Conservation (phyloP, 2,888 invertebrate genomes). For the Siphonodentalium dalli region DNA sequence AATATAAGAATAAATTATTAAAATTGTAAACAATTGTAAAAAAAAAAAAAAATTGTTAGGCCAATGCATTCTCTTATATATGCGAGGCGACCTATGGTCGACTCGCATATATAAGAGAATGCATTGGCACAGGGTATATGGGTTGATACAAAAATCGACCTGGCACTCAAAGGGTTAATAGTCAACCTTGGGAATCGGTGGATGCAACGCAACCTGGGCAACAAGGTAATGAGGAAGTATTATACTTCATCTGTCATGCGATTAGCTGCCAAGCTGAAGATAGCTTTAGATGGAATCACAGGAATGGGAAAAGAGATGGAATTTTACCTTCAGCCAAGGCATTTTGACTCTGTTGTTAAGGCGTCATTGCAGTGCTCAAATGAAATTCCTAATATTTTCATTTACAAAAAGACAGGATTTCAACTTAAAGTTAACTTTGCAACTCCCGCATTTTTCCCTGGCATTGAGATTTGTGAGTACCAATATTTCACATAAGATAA, state of each 20-base stretch:
- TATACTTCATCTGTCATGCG: constrained; percentile 26
- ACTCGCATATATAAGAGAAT: no score
- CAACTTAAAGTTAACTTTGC: no score
- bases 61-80: no score
- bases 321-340: constrained; percentile 16
- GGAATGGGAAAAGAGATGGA: constrained; percentile 2
- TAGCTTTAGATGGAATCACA: constrained; percentile 9
- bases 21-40: no score
- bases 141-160: background rate
- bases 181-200: constrained; percentile 18
- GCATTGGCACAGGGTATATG: background rate
- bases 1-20: no score
- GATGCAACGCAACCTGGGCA: constrained; percentile 18
- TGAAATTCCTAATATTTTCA: no score
- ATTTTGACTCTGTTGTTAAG: constrained; percentile 22
- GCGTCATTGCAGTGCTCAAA: constrained; percentile 20
- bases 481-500: no score
- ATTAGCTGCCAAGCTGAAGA: constrained; percentile 14
- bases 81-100: no score
- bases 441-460: no score
- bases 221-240: constrained; percentile 23
- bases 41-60: no score
- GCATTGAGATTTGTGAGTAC: no score
- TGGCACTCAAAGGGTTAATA: constrained; percentile 7
- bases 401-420: no score